Evolutionary conservation across 2,888 invertebrate genomes (phyloP).

Genomic region (Panorpa germanica): DNA sequence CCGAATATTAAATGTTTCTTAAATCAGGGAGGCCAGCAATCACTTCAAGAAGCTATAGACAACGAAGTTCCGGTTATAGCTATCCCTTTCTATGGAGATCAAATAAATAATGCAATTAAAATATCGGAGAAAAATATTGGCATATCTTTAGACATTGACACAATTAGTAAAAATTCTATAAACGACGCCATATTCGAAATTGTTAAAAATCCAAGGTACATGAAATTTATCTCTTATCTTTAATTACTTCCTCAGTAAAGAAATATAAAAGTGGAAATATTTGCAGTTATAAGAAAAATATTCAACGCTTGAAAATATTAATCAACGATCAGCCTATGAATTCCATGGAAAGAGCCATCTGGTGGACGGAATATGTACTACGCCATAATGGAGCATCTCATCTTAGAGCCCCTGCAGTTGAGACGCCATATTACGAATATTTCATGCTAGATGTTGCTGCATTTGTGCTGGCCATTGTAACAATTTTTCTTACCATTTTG

Average conservation of each 20-base stretch:
- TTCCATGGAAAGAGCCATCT: conserved; percentile 16
- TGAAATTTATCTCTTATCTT: too few relatives aligned
- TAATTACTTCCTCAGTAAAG: too few relatives aligned
- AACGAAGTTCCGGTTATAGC: conserved; percentile 11
- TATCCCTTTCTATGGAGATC: conserved; percentile 12
- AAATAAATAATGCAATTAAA: conserved; percentile 9
- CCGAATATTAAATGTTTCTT: conserved; percentile 12
- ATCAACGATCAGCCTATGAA: conserved; percentile 16
- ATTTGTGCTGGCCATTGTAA: conserved; percentile 7
- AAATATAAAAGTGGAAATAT: too few relatives aligned
- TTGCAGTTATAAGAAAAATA: conserved; percentile 16
- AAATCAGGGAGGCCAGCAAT: conserved; percentile 12
- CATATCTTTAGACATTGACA: neutral
- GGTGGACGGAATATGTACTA: conserved; percentile 18
- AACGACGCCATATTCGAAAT: conserved; percentile 6
- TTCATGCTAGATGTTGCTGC: conserved; percentile 15
- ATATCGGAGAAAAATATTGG: conserved; percentile 8
- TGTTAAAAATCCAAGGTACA: conserved; percentile 7
- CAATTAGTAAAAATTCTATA: conserved; percentile 5
- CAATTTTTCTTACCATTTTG: too few relatives aligned
- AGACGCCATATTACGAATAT: conserved; percentile 14
- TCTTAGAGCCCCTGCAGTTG: conserved; percentile 12
- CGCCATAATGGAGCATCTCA: conserved; percentile 14
- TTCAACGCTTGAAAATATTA: conserved; percentile 11
- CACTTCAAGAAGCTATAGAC: conserved; percentile 12